Conservation (phyloP, 2,888 invertebrate genomes). For the Terebella lapidaria region DNA sequence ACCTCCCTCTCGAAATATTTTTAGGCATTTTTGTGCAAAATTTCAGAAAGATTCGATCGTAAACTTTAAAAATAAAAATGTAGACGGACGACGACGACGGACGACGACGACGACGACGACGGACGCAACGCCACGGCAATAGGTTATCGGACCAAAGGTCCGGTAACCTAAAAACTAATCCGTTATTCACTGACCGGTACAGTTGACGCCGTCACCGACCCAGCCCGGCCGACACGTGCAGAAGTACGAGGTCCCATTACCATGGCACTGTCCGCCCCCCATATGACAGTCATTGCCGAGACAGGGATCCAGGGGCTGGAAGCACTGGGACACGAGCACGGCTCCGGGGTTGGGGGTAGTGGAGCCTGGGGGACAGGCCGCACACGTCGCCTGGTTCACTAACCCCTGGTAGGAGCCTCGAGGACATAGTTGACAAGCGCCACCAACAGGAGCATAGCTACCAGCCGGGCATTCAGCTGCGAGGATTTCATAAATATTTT, state of each 20-base stretch:
- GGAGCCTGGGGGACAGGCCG: constrained; percentile 29
- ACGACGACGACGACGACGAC: no score
- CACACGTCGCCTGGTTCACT: constrained; percentile 27
- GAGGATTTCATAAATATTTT: no score
- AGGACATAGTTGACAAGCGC: constrained; percentile 31
- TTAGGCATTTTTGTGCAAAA: no score
- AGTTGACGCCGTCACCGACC: constrained; percentile 27
- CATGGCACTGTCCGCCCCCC: constrained; percentile 26
- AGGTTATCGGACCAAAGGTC: no score
- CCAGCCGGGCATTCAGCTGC: constrained; percentile 32
- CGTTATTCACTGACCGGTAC: constrained; percentile 27
- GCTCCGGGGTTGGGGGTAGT: constrained; percentile 29
- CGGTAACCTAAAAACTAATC: no score
- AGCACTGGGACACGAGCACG: constrained; percentile 23
- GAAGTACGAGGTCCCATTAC: constrained; percentile 23
- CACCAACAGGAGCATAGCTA: constrained; percentile 12
- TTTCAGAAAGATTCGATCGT: no score
- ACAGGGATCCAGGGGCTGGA: constrained; percentile 25
- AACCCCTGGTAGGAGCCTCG: constrained; percentile 31
- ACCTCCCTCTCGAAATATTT: no score
- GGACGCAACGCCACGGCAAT: no score
- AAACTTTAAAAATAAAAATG: no score
- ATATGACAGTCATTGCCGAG: constrained; percentile 33
- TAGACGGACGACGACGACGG: no score
- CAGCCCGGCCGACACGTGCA: constrained; percentile 33